These are phyloP conservation scores for Nycticryphes semicollaris DNA, from an alignment of 2,113 vertebrate species.

Conservation along the genomic window DNA sequence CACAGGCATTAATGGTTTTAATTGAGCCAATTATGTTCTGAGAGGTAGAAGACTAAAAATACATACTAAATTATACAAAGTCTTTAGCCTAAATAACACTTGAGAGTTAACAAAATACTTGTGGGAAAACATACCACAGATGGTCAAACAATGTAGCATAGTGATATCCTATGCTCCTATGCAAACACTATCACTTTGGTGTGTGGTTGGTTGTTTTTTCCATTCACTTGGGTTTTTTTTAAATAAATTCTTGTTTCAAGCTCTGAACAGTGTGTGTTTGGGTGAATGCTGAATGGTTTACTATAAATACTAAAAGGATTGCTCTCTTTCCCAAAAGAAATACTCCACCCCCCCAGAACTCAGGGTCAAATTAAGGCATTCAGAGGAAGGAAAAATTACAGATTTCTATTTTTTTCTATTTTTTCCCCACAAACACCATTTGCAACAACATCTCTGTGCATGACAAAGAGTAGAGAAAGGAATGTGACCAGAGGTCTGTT, in stretches of 20 bases:
- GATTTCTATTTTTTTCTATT: background rate
- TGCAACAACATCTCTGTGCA: background rate
- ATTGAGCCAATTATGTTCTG: constrained; percentile 31
- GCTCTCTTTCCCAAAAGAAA: background rate
- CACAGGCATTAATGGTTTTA: constrained; percentile 56
- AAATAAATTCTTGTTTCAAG: background rate
- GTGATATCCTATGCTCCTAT: background rate
- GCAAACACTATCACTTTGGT: background rate
- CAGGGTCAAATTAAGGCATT: background rate
- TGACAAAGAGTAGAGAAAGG: background rate
- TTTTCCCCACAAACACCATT: background rate
- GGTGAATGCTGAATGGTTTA: background rate
- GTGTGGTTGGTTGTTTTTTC: background rate
- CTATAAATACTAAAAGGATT: background rate
- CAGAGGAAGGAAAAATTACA: background rate
- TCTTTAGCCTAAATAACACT: constrained; percentile 20
- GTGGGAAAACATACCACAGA: background rate
- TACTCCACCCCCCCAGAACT: background rate
- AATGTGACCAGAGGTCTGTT: background rate
- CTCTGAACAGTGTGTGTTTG: background rate
- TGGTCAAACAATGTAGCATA: constrained; percentile 6
- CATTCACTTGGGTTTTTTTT: background rate
- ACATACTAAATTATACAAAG: constrained; percentile 1
- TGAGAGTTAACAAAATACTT: constrained; percentile 45
- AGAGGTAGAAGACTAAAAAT: constrained; percentile 48